Evolutionary conservation across 2,797 vertebrate genomes (phyloP).

Genomic region (Aulostomus chinensis): DNA sequence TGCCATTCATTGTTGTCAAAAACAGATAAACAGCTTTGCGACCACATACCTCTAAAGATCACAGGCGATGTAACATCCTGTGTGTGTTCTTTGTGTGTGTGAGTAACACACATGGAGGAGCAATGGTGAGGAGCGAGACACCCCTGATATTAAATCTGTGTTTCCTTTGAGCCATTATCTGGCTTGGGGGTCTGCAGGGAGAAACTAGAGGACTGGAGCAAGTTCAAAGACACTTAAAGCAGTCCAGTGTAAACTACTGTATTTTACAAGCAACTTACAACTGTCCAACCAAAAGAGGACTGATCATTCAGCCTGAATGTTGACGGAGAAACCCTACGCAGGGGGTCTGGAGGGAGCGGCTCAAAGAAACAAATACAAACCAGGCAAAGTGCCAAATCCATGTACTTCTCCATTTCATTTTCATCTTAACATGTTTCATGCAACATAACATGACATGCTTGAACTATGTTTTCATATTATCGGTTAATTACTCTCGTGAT

Average conservation of each 20-base stretch:
- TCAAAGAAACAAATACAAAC: too few relatives aligned
- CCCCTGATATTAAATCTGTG: constrained; percentile 33
- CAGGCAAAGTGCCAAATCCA: too few relatives aligned
- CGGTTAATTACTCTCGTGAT: too few relatives aligned
- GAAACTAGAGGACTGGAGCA: constrained; percentile 29
- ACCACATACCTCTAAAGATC: constrained; percentile 58
- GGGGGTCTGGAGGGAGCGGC: too few relatives aligned
- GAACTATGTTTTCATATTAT: too few relatives aligned
- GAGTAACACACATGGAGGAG: constrained; percentile 8
- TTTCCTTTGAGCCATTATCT: constrained; percentile 45
- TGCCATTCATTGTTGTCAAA: constrained; percentile 74
- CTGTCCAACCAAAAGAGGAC: constrained; percentile 8
- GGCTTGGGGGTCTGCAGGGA: constrained; percentile 34
- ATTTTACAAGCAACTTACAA: constrained; percentile 11
- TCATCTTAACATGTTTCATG: too few relatives aligned
- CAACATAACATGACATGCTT: too few relatives aligned
- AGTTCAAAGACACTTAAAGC: constrained; percentile 37
- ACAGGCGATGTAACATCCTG: constrained; percentile 60
- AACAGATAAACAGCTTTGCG: constrained; percentile 68
- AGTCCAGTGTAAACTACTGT: constrained; percentile 6
- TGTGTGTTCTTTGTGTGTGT: constrained; percentile 22
- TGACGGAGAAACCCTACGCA: too few relatives aligned
- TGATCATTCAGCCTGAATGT: background rate
- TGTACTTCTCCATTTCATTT: too few relatives aligned
- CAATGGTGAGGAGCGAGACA: constrained; percentile 6